phyloP scores from a whole-genome alignment of 2,888 invertebrate genomes.

The Schizaphis graminum region DNA sequence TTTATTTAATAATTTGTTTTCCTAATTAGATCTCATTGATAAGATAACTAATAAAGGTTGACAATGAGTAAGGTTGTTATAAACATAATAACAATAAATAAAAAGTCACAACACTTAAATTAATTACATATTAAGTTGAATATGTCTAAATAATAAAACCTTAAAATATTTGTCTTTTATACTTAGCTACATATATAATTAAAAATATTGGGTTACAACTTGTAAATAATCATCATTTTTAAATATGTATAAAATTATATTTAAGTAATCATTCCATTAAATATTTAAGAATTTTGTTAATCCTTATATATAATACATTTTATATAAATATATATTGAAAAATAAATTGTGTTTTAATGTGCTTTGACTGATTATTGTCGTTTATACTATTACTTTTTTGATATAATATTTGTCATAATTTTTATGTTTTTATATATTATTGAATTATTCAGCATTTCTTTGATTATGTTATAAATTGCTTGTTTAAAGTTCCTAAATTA shows the following conservation, averaged over 20 bases:
- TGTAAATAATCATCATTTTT: background rate
- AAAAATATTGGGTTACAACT: background rate
- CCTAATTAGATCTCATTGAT: conserved; percentile 55
- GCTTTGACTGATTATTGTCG: background rate
- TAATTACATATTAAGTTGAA: background rate
- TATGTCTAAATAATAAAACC: background rate
- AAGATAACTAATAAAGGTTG: conserved; percentile 23
- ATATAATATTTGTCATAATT: background rate
- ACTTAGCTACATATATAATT: background rate
- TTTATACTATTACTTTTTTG: background rate
- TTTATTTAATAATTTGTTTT: conserved; percentile 17
- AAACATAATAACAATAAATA: background rate
- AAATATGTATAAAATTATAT: background rate
- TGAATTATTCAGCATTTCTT: background rate
- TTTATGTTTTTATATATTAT: background rate
- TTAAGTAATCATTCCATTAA: conserved; percentile 9
- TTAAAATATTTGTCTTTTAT: background rate
- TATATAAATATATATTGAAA: background rate
- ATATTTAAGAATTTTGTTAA: background rate
- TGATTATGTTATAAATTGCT: background rate
- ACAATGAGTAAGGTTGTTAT: background rate
- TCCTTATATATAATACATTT: background rate
- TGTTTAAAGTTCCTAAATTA: background rate
- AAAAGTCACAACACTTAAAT: background rate
- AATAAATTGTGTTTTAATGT: background rate